Evolutionary conservation across 2,113 vertebrate genomes (phyloP), one percentile per base, ranked within the genome.

Genomic region (Triplophysa dalaica): DNA sequence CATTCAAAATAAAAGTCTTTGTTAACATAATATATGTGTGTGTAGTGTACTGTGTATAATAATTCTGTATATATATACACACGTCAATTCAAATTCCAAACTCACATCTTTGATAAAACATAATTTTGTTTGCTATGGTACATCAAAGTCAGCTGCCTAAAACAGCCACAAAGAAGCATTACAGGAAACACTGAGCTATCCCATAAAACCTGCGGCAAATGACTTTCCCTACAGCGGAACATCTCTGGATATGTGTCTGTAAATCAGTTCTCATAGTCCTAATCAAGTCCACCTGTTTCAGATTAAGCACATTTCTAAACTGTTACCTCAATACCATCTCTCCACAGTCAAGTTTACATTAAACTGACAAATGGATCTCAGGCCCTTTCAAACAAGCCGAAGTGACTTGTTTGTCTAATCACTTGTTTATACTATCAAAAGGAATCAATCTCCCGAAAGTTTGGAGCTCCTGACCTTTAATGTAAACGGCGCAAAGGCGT

Each of bases 381-480:
- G 54, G 54, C 22, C 69, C 78, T 58, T 82, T 82, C 63, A 78
- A 82, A 74, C 61, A 65, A 60, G 68, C 56, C 75, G 54, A 77
- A 68, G 22, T 17, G 63, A 78, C 67, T 66, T 38, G 50, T 77
- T 70, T 78, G 68, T 60, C 66, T 48, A 66, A 70, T 74, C 70
- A 66, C 52, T 54, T 74, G 62, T 74, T 74, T 80, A 80, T 74
- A 80, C 78, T 63, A 58, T 70, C 70, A 60, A 45, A 65, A 54
- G 48, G 21, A 65, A 74, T 80, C 54, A 73, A 66, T 74, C 61
- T 64, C 62, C 26, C 0, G 45, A 65, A 76, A 76, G 74, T 76
- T 65, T 76, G 74, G 74, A 65, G 62, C 74, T 64, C 43, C 74
- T 76, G 74, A 76, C 61, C 62, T 65, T 76, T 62, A 76, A 76